Conservation (phyloP, 2,888 invertebrate genomes). For the Trachelus iudaicus region DNA sequence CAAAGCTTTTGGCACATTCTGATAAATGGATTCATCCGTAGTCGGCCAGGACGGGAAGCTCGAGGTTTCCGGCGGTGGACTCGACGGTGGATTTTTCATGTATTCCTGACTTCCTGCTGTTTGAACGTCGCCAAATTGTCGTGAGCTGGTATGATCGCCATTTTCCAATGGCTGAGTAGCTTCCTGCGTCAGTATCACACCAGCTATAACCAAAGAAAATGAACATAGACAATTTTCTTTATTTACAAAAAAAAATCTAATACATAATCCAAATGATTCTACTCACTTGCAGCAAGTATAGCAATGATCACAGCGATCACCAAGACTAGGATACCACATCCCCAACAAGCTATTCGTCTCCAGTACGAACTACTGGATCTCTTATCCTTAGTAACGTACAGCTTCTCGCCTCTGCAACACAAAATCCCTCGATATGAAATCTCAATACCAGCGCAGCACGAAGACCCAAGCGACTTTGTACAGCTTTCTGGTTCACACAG, state of each 20-base stretch:
- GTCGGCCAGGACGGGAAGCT: conserved; percentile 58
- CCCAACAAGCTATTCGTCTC: conserved; percentile 77
- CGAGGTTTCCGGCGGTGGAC: conserved; percentile 58
- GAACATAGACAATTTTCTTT: conserved; percentile 6
- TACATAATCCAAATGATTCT: neutral
- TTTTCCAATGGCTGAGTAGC: conserved; percentile 66
- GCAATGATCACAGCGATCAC: conserved; percentile 77
- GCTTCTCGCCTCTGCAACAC: conserved; percentile 80
- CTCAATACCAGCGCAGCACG: neutral
- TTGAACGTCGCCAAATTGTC: conserved; percentile 71
- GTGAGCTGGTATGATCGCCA: conserved; percentile 64
- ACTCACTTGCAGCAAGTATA: conserved; percentile 81
- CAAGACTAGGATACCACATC: conserved; percentile 74
- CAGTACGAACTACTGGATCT: conserved; percentile 75
- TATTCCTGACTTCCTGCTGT: conserved; percentile 64
- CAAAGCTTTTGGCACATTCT: conserved; percentile 75
- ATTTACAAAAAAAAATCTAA: neutral
- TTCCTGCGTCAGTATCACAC: conserved; percentile 75
- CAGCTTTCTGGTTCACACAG: conserved; percentile 44
- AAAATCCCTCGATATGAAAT: conserved; percentile 3
- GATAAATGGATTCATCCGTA: conserved; percentile 54
- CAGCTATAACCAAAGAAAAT: conserved; percentile 69
- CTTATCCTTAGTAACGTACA: conserved; percentile 85
- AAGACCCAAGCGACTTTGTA: conserved; percentile 54
- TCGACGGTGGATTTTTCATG: conserved; percentile 57